A percentile compares a stretch with the other conserved stretches of the same genome.
phyloP scores from a whole-genome alignment of 2,888 invertebrate species.

The Ashinkailepas kermadecensis region DNA sequence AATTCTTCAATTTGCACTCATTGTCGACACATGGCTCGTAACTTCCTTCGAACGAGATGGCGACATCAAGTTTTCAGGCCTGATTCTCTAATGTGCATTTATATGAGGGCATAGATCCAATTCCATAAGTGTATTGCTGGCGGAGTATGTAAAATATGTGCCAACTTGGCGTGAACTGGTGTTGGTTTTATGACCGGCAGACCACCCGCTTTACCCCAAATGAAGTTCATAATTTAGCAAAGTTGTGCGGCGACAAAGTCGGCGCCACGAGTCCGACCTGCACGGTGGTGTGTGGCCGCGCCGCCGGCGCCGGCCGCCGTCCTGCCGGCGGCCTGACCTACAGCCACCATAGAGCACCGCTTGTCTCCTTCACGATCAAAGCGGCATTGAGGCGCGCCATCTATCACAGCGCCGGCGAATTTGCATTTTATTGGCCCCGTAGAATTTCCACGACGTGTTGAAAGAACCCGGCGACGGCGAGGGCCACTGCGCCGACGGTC shows the following conservation, averaged over 20 bases:
- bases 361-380: neutral
- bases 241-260: conserved; percentile 8
- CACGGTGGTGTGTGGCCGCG: neutral
- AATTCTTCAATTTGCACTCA: neutral
- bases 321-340: neutral
- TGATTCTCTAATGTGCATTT: neutral
- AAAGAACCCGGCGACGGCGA: neutral
- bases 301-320: neutral
- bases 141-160: conserved; percentile 16
- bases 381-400: neutral
- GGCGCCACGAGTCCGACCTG: neutral
- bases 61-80: conserved; percentile 11
- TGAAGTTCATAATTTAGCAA: conserved; percentile 20
- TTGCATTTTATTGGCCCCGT: conserved; percentile 16
- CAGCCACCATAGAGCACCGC: neutral
- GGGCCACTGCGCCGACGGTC: no score
- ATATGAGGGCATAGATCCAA: neutral
- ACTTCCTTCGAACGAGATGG: neutral
- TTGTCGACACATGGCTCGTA: neutral
- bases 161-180: conserved; percentile 17
- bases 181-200: conserved; percentile 4
- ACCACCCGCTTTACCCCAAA: conserved; percentile 18
- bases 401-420: neutral
- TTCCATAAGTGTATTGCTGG: conserved; percentile 11
- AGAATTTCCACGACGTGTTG: neutral